Percentiles rank a stretch among this genome's conserved stretches.
phyloP scores from a whole-genome alignment of 2,797 vertebrate genomes.

The Amniataba percoides region DNA sequence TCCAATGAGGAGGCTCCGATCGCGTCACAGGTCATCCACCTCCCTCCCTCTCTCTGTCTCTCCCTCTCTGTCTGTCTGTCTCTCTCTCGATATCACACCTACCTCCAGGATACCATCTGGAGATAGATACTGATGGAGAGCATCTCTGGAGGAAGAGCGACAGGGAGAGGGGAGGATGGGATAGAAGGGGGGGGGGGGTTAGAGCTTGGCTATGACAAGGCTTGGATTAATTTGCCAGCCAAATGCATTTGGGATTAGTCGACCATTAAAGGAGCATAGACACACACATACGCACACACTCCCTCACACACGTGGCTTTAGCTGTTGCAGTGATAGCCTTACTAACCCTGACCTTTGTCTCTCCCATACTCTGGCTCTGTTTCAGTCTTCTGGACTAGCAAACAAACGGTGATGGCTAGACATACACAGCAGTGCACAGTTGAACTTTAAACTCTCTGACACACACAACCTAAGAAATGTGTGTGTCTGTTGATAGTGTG shows the following conservation, averaged over 20 bases:
- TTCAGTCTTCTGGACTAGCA: constrained; percentile 35
- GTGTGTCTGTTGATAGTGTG: neutral
- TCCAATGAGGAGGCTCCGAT: constrained; percentile 70
- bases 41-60: constrained; percentile 35
- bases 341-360: constrained; percentile 63
- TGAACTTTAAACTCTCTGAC: neutral
- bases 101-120: constrained; percentile 79
- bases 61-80: constrained; percentile 31
- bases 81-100: constrained; percentile 69
- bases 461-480: neutral
- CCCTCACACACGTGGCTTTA: constrained; percentile 49
- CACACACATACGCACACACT: constrained; percentile 38
- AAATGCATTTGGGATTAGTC: constrained; percentile 86
- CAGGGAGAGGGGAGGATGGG: constrained; percentile 36
- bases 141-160: constrained; percentile 53
- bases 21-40: constrained; percentile 64
- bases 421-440: constrained; percentile 14
- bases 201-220: constrained; percentile 77
- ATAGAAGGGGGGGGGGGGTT: constrained; percentile 61
- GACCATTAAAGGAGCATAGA: constrained; percentile 82
- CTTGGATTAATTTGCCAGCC: constrained; percentile 86
- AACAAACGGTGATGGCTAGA: constrained; percentile 36
- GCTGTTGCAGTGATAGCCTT: constrained; percentile 66
- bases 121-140: constrained; percentile 72
- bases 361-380: constrained; percentile 22